Conservation (phyloP, 2,113 vertebrate species). For the Craseonycteris thonglongyai region DNA sequence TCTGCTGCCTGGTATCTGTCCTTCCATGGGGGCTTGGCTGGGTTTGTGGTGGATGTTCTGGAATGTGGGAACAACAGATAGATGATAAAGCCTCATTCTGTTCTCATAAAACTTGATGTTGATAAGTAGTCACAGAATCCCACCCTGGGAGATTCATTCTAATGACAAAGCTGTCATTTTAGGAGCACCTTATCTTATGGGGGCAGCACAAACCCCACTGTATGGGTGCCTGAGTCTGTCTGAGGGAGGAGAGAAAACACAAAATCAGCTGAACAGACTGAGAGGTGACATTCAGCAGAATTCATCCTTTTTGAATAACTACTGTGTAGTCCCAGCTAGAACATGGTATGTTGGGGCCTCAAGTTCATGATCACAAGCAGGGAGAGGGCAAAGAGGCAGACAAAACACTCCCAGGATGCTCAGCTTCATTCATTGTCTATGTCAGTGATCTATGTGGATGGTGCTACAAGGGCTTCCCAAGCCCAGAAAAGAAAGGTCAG, state of each 20-base stretch:
- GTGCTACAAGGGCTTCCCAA: neutral
- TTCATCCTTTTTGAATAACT: neutral
- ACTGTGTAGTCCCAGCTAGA: neutral
- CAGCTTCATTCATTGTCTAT: neutral
- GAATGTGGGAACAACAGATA: neutral
- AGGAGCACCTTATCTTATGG: neutral
- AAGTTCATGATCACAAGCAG: neutral
- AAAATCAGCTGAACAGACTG: neutral
- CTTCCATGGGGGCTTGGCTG: accelerated
- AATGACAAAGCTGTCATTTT: neutral
- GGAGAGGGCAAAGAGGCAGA: neutral
- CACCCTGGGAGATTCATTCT: neutral
- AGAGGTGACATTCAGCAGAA: neutral
- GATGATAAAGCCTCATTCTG: neutral
- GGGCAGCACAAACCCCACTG: no score
- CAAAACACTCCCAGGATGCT: neutral
- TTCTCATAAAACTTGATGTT: neutral
- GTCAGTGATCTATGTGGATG: neutral
- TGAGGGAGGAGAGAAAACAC: neutral
- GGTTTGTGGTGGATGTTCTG: neutral
- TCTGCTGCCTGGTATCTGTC: neutral
- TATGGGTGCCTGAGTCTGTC: neutral
- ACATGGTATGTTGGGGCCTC: neutral
- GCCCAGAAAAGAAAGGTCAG: neutral
- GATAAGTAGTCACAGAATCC: neutral